These are phyloP conservation scores for Palythoa grandiflora DNA, from an alignment of 92 coral and sea anemone species.

Conservation along the genomic window DNA sequence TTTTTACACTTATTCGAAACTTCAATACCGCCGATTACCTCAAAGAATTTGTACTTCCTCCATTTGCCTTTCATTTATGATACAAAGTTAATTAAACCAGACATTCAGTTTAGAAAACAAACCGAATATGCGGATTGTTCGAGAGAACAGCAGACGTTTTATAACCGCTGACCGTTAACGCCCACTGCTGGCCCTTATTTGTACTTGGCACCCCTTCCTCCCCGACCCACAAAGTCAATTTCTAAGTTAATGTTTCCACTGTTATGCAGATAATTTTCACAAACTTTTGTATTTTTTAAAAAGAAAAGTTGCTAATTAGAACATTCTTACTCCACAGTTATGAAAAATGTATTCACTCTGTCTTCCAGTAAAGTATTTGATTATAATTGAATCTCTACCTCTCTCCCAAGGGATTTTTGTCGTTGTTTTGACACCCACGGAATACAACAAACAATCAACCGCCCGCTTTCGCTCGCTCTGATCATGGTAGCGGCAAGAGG, in stretches of 20 bases:
- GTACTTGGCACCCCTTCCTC: background rate
- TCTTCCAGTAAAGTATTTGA: background rate
- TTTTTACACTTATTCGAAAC: background rate
- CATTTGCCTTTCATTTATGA: background rate
- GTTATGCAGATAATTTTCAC: background rate
- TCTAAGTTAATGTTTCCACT: too few relatives aligned
- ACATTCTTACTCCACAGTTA: background rate
- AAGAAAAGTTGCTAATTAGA: background rate
- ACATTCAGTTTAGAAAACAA: background rate
- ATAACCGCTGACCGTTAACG: constrained; percentile 2
- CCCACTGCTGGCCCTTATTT: background rate
- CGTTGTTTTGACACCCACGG: constrained; percentile 34
- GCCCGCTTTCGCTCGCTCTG: background rate
- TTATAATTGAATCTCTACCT: constrained; percentile 7
- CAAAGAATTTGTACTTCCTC: background rate
- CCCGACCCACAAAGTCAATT: background rate
- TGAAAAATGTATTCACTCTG: background rate
- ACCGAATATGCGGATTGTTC: too few relatives aligned
- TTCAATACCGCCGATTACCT: background rate
- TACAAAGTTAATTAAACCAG: background rate
- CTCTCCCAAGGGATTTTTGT: constrained; percentile 31
- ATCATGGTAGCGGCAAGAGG: constrained; percentile 11
- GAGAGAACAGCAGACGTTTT: background rate
- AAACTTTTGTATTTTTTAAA: background rate
- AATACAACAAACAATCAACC: background rate